Evolutionary conservation across 2,888 invertebrate species (phyloP), one percentile per base, ranked within the genome.

Genomic region (Flexamia atlantica): DNA sequence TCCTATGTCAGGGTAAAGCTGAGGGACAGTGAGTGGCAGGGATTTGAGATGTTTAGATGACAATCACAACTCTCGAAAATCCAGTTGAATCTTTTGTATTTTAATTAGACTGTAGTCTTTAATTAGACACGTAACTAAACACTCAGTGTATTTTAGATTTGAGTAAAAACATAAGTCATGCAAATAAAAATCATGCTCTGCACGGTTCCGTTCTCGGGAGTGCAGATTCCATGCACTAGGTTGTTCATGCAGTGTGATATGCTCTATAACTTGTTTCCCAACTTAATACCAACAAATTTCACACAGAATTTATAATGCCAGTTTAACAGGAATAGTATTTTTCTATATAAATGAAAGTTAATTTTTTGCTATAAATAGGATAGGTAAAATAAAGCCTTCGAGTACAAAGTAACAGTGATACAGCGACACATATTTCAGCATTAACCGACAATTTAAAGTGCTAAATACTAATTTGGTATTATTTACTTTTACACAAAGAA

Each of bases 241-340:
- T 50, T n/a, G 40, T n/a, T 46, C 76, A 76, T 76, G 76, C 76
- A 76, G 20, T 32, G 70, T 70, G 70, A 40, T 40, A 76, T 10
- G 50, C 76, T 46, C 57, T 36, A 30, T 50, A 30, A 53, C 79
- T 79, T 79, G 79, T 79, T 79, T 79, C 79, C 83, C 57, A 81
- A 80, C 82, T 70, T 64, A 23, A 84, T n/a, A 83, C 64, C 4
- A 64, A 28, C 28, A 64, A 28, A 25, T 20, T 20, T 53, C 20
- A 10, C 53, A 53, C 1, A 53, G 53, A 53, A 23, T 53, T 53
- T 14, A n/a, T n/a, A 46, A 12, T 46, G 46, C 17, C 46, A 9
- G 46, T 46, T 46, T 46, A 46, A 46, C 14, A 46, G 7, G 9
- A 36, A 36, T 36, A 36, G 5, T 36, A 9, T 36, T 36, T 36